phyloP scores from a whole-genome alignment of 2,113 vertebrate species.

The Oreochromis niloticus region DNA sequence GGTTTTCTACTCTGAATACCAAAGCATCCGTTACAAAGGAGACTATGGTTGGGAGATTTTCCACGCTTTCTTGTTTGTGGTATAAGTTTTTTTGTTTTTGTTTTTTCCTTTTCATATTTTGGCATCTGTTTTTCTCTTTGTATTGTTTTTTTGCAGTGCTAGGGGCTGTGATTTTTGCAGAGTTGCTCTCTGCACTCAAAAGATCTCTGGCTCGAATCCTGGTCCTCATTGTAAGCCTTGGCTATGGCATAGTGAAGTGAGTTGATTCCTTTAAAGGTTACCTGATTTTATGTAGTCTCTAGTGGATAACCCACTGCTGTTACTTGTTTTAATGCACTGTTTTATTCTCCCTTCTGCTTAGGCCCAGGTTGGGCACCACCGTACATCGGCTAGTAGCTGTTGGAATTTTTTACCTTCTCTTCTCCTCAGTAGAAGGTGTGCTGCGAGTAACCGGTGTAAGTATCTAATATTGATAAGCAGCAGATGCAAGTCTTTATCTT shows the following conservation, averaged over 20 bases:
- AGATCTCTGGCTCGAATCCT: constrained; percentile 88
- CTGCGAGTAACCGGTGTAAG: constrained; percentile 92
- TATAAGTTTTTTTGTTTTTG: background rate
- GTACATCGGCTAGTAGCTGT: constrained; percentile 88
- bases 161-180: constrained; percentile 87
- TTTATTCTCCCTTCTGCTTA: constrained; percentile 24
- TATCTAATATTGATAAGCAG: background rate
- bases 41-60: constrained; percentile 76
- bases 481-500: background rate
- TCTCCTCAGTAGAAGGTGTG: constrained; percentile 92
- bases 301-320: background rate
- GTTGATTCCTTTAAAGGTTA: constrained; percentile 32
- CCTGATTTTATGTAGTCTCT: background rate
- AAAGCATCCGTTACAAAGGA: constrained; percentile 88
- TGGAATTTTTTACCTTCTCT: constrained; percentile 88
- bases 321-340: background rate
- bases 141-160: constrained; percentile 70
- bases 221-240: constrained; percentile 92
- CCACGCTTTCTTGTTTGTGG: background rate
- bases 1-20: constrained; percentile 94
- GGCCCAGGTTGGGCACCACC: constrained; percentile 88
- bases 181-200: constrained; percentile 91
- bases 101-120: background rate
- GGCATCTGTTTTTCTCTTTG: background rate
- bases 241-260: constrained; percentile 94